phyloP scores from a whole-genome alignment of 1,140 invertebrate species.

The Drosophila nebulosa region DNA sequence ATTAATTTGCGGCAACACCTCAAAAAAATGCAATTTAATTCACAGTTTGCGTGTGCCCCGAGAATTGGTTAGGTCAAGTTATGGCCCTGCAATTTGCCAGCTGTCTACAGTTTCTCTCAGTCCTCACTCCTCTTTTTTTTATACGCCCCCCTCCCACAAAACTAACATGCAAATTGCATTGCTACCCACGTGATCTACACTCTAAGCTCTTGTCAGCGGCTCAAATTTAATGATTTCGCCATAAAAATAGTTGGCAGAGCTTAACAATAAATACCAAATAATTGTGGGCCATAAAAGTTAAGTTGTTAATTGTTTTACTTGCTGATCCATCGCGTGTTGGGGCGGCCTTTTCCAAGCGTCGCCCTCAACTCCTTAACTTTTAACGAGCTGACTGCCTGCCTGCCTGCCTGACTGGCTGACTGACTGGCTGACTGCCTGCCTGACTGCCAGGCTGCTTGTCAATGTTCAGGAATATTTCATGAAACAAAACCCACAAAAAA shows the following conservation, averaged over 20 bases:
- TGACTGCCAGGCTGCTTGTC: constrained; percentile 48
- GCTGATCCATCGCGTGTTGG: constrained; percentile 48
- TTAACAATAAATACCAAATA: constrained; percentile 73
- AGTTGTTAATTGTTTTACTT: constrained; percentile 68
- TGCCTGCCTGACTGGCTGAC: constrained; percentile 2
- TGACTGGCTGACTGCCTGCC: too few species aligned
- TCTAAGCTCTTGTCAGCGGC: constrained; percentile 30
- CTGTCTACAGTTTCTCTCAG: constrained; percentile 50
- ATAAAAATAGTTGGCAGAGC: constrained; percentile 59
- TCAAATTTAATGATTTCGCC: constrained; percentile 51
- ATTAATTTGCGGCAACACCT: constrained; percentile 30
- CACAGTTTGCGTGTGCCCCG: constrained; percentile 55
- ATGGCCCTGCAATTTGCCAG: constrained; percentile 53
- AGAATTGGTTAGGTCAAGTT: background rate
- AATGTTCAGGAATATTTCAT: constrained; percentile 61
- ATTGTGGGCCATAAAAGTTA: constrained; percentile 74
- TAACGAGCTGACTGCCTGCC: constrained; percentile 42
- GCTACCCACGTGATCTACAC: constrained; percentile 7
- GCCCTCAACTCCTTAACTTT: constrained; percentile 22
- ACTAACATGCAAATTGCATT: constrained; percentile 57
- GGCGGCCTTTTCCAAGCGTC: constrained; percentile 9
- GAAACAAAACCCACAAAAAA: constrained; percentile 21
- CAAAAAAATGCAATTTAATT: constrained; percentile 60
- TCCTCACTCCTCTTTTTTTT: background rate
- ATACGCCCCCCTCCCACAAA: constrained; percentile 19